Evolutionary conservation across 2,797 vertebrate species (phyloP).

Genomic region (Hypotaenidia okinawae): DNA sequence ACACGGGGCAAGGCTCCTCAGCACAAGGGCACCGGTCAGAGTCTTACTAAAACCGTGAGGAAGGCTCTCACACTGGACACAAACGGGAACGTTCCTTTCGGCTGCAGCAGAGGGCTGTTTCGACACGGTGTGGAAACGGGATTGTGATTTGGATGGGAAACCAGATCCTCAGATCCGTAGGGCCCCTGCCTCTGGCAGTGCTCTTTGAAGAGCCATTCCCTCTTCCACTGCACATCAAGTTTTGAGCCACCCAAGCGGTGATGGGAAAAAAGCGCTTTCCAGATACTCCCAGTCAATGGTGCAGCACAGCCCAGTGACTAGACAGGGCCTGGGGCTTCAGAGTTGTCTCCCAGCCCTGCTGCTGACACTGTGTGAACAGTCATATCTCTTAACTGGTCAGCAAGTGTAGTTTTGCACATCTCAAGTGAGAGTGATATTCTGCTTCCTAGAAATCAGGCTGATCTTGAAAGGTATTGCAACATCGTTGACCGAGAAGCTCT

Average conservation of each 20-base stretch:
- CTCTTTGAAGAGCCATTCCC: neutral
- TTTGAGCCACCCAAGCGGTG: neutral
- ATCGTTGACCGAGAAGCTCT: neutral
- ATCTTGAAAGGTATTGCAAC: neutral
- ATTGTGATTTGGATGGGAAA: neutral
- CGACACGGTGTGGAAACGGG: neutral
- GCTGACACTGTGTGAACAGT: fast-evolving
- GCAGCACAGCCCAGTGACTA: neutral
- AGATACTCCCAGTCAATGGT: fast-evolving
- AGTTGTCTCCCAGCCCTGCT: neutral
- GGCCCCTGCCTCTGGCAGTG: neutral
- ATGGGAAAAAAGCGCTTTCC: neutral
- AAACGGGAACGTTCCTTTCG: neutral
- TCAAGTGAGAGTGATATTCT: neutral
- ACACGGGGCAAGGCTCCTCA: fast-evolving
- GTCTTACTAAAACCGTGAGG: neutral
- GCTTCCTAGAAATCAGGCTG: neutral
- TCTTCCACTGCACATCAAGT: fast-evolving
- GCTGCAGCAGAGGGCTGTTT: neutral
- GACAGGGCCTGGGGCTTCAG: neutral
- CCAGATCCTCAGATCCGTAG: neutral
- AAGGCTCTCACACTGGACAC: neutral
- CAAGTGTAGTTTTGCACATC: neutral
- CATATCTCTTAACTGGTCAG: neutral
- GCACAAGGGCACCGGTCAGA: neutral